Conservation (phyloP, 2,888 invertebrate species). For the Nebria salina region DNA sequence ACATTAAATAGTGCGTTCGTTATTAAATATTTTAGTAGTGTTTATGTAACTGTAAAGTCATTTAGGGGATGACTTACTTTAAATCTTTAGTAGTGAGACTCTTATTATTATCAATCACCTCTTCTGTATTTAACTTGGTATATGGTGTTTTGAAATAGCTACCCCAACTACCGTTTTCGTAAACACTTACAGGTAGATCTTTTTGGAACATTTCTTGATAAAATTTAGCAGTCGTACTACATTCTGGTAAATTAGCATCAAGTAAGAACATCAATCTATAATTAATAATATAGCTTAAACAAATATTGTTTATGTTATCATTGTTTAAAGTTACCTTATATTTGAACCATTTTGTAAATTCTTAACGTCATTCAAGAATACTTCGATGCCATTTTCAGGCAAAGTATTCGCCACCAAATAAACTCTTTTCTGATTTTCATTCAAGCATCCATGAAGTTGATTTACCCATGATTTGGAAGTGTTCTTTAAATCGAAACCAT, state of each 20-base stretch:
- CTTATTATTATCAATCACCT: background rate
- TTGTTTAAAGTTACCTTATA: background rate
- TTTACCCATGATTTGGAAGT: background rate
- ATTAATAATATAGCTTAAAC: background rate
- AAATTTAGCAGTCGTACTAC: conserved; percentile 70
- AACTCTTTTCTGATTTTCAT: background rate
- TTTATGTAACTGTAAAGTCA: background rate
- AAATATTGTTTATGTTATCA: too few relatives aligned
- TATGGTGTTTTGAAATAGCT: conserved; percentile 13
- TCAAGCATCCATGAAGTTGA: background rate
- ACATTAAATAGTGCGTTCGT: background rate
- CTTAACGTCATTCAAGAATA: background rate
- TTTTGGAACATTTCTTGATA: conserved; percentile 73
- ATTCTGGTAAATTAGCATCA: conserved; percentile 70
- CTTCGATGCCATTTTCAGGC: background rate
- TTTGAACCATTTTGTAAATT: background rate
- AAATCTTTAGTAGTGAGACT: background rate
- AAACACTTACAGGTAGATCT: conserved; percentile 83
- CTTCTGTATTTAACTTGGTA: background rate
- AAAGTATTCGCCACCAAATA: background rate
- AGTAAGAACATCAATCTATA: conserved; percentile 67
- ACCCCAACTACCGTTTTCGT: conserved; percentile 64
- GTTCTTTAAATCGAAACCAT: background rate
- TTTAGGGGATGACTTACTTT: background rate
- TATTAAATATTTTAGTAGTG: background rate